Evolutionary conservation across 2,888 invertebrate genomes (phyloP).

Genomic region (Hirtodrosophila histrioides): DNA sequence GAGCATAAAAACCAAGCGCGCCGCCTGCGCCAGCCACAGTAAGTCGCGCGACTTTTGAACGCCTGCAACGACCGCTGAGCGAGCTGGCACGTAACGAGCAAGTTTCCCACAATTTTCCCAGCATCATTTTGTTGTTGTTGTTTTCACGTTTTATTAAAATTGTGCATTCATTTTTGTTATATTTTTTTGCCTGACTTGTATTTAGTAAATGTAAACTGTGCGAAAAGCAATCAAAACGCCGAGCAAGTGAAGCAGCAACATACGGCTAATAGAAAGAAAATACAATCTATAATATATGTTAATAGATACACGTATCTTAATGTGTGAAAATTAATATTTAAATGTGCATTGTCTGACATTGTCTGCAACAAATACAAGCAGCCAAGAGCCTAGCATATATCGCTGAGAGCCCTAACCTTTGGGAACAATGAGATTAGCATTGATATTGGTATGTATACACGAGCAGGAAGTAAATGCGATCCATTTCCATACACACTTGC

Average conservation of each 20-base stretch:
- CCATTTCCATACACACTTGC: slow-evolving; percentile 18
- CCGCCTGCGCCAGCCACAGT: slow-evolving; percentile 81
- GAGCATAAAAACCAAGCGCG: slow-evolving; percentile 83
- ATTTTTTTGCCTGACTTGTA: slow-evolving; percentile 9
- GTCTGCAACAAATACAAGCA: slow-evolving; percentile 13
- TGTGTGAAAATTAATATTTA: slow-evolving; percentile 61
- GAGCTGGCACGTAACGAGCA: slow-evolving; percentile 29
- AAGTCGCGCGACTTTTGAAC: slow-evolving; percentile 77
- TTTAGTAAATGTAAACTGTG: slow-evolving; percentile 42
- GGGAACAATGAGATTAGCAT: slow-evolving; percentile 66
- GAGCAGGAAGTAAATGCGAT: slow-evolving; percentile 25
- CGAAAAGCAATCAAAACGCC: slow-evolving; percentile 20
- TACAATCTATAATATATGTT: slow-evolving; percentile 25
- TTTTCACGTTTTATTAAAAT: slow-evolving; percentile 16
- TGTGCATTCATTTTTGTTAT: slow-evolving; percentile 15
- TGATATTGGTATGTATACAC: slow-evolving; percentile 61
- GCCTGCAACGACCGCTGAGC: slow-evolving; percentile 54
- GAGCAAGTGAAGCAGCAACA: slow-evolving; percentile 27
- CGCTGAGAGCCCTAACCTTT: background rate
- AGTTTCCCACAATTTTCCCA: slow-evolving; percentile 43
- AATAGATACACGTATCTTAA: slow-evolving; percentile 22
- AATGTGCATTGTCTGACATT: slow-evolving; percentile 58
- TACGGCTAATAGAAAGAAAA: slow-evolving; percentile 10
- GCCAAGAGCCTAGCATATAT: slow-evolving; percentile 1
- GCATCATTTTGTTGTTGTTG: slow-evolving; percentile 50